Conservation (phyloP, 2,888 invertebrate genomes). For the Agonopterix subpropinquella region DNA sequence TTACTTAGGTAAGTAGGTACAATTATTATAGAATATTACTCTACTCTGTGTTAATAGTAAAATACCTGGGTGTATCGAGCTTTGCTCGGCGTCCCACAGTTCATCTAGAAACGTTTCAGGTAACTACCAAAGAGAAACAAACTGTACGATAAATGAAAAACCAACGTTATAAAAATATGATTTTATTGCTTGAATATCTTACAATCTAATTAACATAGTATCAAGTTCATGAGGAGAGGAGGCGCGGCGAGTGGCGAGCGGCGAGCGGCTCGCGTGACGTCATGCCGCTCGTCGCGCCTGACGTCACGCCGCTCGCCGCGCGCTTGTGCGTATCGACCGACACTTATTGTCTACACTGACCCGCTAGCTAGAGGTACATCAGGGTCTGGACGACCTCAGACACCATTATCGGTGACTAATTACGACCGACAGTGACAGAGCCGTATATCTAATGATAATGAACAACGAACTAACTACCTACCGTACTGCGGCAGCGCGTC, state of each 20-base stretch:
- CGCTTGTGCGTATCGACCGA: slow-evolving; percentile 5
- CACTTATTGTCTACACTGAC: slow-evolving; percentile 3
- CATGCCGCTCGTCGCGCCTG: neutral
- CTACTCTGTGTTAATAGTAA: no score
- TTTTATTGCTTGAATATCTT: slow-evolving; percentile 42
- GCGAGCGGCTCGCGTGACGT: neutral
- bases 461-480: neutral
- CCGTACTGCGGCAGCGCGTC: no score
- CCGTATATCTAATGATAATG: neutral
- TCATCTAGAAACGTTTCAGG: no score
- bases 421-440: neutral
- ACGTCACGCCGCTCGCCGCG: neutral
- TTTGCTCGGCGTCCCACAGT: no score
- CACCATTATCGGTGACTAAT: neutral
- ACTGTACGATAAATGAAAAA: neutral
- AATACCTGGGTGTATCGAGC: no score
- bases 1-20: no score
- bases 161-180: slow-evolving; percentile 33
- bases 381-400: neutral
- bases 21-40: no score
- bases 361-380: neutral
- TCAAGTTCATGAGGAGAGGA: neutral
- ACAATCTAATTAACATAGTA: neutral
- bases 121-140: no score
- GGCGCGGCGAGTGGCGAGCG: neutral